Percentiles rank a stretch among this genome's conserved stretches.
Evolutionary conservation across 2,888 invertebrate genomes (phyloP).

Genomic region (Drosophila diplacantha): DNA sequence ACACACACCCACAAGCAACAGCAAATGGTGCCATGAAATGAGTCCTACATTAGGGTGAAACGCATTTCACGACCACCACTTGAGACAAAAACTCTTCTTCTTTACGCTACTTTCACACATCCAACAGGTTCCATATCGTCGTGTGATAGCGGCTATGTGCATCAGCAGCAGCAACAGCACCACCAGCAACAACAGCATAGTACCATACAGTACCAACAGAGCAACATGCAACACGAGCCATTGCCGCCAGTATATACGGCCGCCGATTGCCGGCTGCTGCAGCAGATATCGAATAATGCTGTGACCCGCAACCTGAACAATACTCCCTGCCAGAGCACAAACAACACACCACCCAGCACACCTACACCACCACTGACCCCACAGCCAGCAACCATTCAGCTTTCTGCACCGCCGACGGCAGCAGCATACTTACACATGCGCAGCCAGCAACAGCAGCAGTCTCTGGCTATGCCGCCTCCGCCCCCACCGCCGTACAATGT

Average conservation of each 20-base stretch:
- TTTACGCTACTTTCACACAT: slow-evolving; percentile 33
- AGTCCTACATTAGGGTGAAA: background rate
- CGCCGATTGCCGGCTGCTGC: slow-evolving; percentile 73
- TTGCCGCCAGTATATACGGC: slow-evolving; percentile 70
- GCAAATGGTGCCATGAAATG: slow-evolving; percentile 14
- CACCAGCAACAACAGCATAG: slow-evolving; percentile 22
- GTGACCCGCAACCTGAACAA: slow-evolving; percentile 68
- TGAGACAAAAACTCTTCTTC: slow-evolving; percentile 28
- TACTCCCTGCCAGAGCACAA: slow-evolving; percentile 62
- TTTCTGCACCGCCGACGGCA: slow-evolving; percentile 54
- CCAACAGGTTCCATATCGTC: slow-evolving; percentile 90
- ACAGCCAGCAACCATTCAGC: slow-evolving; percentile 50
- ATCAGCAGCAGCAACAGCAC: slow-evolving; percentile 77
- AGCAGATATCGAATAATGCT: slow-evolving; percentile 75
- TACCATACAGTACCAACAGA: slow-evolving; percentile 24
- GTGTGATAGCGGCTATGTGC: slow-evolving; percentile 90
- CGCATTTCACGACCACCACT: slow-evolving; percentile 14
- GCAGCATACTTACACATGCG: slow-evolving; percentile 64
- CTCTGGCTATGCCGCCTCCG: slow-evolving; percentile 62
- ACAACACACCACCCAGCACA: slow-evolving; percentile 65
- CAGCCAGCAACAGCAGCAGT: slow-evolving; percentile 59
- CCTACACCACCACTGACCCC: slow-evolving; percentile 55
- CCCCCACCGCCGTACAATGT: slow-evolving; percentile 61
- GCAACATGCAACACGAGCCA: slow-evolving; percentile 45
- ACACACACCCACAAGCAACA: slow-evolving; percentile 5